Percentiles rank a stretch among this genome's conserved stretches.
Evolutionary conservation across 2,797 vertebrate species (phyloP).

Genomic region (Chrosomus eos): DNA sequence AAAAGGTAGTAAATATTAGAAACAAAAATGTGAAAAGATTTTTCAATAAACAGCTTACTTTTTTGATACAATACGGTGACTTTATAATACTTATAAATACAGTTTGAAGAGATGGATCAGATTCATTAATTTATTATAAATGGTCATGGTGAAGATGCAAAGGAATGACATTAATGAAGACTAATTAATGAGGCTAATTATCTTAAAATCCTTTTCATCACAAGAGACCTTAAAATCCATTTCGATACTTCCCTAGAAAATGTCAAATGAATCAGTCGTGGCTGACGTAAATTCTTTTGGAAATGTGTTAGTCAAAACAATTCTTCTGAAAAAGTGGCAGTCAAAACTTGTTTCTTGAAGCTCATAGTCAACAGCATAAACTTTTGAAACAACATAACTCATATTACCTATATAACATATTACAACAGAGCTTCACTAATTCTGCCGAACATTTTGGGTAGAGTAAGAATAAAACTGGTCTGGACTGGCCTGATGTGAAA

Average conservation of each 20-base stretch:
- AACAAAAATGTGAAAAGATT: neutral
- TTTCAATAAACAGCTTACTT: neutral
- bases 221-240: conserved; percentile 16
- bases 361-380: neutral
- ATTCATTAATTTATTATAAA: neutral
- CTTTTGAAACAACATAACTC: neutral
- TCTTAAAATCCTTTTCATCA: neutral
- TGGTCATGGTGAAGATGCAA: neutral
- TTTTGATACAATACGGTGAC: neutral
- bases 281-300: neutral
- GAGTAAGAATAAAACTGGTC: no score
- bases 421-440: no score
- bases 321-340: conserved; percentile 7
- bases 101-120: neutral
- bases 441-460: no score
- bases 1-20: neutral
- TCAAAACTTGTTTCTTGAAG: neutral
- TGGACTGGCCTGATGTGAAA: no score
- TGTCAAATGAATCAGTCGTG: conserved; percentile 17
- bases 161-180: conserved; percentile 24
- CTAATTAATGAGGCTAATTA: conserved; percentile 21
- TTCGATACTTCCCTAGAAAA: neutral
- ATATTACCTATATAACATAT: neutral
- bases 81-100: neutral
- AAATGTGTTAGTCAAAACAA: conserved; percentile 17